Percentiles rank a stretch among this genome's conserved stretches.
These are phyloP conservation scores for Palloptera scutellata DNA, from an alignment of 2,888 invertebrate species.

Conservation along the genomic window DNA sequence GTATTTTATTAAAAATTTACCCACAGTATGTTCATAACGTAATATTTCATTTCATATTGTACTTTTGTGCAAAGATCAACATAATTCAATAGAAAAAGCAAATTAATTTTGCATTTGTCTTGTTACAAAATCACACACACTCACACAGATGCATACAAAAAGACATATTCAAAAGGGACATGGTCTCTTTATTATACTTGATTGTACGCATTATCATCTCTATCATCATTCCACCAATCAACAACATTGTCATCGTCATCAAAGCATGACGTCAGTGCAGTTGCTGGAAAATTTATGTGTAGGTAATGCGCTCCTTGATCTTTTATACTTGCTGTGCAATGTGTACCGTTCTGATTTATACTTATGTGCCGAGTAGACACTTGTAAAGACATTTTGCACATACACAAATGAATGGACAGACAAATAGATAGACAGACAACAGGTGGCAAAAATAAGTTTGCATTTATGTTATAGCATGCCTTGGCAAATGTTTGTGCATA, in stretches of 20 bases:
- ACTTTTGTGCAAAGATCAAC: too few relatives aligned
- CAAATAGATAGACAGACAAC: constrained; percentile 17
- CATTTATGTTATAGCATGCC: constrained; percentile 9
- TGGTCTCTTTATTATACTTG: neutral
- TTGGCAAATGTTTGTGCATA: constrained; percentile 23
- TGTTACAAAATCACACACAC: constrained; percentile 29
- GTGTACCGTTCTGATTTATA: constrained; percentile 1
- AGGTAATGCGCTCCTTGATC: too few relatives aligned
- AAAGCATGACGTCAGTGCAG: too few relatives aligned
- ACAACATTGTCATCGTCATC: neutral
- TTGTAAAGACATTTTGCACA: too few relatives aligned
- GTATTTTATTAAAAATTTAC: too few relatives aligned
- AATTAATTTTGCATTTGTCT: constrained; percentile 39
- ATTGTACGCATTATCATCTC: too few relatives aligned
- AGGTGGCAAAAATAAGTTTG: constrained; percentile 24
- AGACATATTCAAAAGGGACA: constrained; percentile 5
- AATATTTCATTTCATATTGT: too few relatives aligned
- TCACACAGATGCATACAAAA: constrained; percentile 4
- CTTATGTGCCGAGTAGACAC: too few relatives aligned
- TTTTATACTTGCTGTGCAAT: too few relatives aligned
- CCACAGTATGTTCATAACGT: too few relatives aligned
- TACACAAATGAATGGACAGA: constrained; percentile 1
- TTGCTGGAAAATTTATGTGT: too few relatives aligned
- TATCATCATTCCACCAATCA: constrained; percentile 2
- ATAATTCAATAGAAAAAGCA: constrained; percentile 33